Evolutionary conservation across 2,888 invertebrate genomes (phyloP).

Genomic region (Lagria hirta): DNA sequence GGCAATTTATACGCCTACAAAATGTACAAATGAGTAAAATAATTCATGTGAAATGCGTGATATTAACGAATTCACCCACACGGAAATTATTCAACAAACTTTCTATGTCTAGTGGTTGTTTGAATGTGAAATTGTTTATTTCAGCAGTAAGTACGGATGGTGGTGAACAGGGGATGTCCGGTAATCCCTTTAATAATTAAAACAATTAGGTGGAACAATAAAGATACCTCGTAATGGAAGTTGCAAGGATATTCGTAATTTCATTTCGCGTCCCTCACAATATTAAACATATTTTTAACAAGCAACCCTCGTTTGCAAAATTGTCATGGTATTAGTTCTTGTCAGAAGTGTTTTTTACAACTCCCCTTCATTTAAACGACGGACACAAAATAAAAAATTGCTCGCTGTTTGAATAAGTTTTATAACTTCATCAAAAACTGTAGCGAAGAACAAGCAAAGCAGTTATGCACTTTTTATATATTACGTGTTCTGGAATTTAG

Average conservation of each 20-base stretch:
- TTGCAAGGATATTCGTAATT: slow-evolving; percentile 12
- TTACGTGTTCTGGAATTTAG: slow-evolving; percentile 21
- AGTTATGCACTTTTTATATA: slow-evolving; percentile 18
- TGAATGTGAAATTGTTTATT: slow-evolving; percentile 13
- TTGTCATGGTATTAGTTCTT: slow-evolving; percentile 21
- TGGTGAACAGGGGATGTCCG: slow-evolving; percentile 6
- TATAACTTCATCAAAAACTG: slow-evolving; percentile 25
- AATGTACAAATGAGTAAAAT: slow-evolving; percentile 10
- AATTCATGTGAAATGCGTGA: slow-evolving; percentile 12
- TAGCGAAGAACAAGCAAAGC: slow-evolving; percentile 15
- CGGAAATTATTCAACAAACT: slow-evolving; percentile 15
- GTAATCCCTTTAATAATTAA: slow-evolving; percentile 17
- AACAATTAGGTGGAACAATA: slow-evolving; percentile 22
- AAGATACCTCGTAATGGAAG: slow-evolving; percentile 9
- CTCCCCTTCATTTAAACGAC: slow-evolving; percentile 8
- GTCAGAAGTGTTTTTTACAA: slow-evolving; percentile 14
- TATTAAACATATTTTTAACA: slow-evolving; percentile 23
- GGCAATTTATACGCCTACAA: slow-evolving; percentile 9
- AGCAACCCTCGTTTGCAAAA: slow-evolving; percentile 2
- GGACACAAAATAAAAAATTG: slow-evolving; percentile 19
- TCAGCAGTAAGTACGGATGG: slow-evolving; percentile 3
- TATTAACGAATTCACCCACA: slow-evolving; percentile 12
- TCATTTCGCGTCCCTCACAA: slow-evolving; percentile 11
- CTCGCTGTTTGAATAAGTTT: slow-evolving; percentile 25
- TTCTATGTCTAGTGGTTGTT: slow-evolving; percentile 10